Conservation (phyloP, 2,888 invertebrate species). For the Desoria tigrina region DNA sequence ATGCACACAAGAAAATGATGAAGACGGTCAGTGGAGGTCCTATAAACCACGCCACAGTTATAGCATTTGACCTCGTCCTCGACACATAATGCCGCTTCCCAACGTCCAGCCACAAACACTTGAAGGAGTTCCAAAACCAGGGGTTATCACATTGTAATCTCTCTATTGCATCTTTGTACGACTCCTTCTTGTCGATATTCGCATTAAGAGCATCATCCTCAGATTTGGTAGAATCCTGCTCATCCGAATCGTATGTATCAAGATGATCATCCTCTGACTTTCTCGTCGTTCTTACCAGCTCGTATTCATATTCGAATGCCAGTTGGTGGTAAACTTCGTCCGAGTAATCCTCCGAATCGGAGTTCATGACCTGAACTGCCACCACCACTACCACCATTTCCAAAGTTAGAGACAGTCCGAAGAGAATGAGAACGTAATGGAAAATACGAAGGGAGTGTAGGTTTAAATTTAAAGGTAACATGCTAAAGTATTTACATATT, state of each 20-base stretch:
- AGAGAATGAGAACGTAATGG: no score
- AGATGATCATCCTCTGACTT: background rate
- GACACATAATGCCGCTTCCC: slow-evolving; percentile 22
- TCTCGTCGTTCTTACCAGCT: slow-evolving; percentile 22
- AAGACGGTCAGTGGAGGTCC: slow-evolving; percentile 24
- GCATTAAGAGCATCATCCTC: background rate
- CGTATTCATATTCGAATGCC: slow-evolving; percentile 23
- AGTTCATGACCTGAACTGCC: background rate
- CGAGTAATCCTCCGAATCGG: slow-evolving; percentile 18
- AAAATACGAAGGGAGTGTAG: no score
- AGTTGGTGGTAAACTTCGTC: slow-evolving; percentile 28
- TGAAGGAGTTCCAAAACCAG: slow-evolving; percentile 46
- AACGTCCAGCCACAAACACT: slow-evolving; percentile 37
- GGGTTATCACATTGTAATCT: slow-evolving; percentile 38
- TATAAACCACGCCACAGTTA: slow-evolving; percentile 21
- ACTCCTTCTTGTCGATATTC: slow-evolving; percentile 14
- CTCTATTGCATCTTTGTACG: slow-evolving; percentile 21
- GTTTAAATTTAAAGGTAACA: no score
- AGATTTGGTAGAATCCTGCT: background rate
- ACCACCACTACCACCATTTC: no score
- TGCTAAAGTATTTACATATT: no score
- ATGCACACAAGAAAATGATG: slow-evolving; percentile 19
- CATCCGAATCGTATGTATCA: background rate
- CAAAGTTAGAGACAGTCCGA: no score
- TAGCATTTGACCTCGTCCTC: slow-evolving; percentile 33